A percentile compares a stretch with the other conserved stretches of the same genome.
Evolutionary conservation across 2,113 vertebrate species (phyloP).

Genomic region (Brevimyrus niger): DNA sequence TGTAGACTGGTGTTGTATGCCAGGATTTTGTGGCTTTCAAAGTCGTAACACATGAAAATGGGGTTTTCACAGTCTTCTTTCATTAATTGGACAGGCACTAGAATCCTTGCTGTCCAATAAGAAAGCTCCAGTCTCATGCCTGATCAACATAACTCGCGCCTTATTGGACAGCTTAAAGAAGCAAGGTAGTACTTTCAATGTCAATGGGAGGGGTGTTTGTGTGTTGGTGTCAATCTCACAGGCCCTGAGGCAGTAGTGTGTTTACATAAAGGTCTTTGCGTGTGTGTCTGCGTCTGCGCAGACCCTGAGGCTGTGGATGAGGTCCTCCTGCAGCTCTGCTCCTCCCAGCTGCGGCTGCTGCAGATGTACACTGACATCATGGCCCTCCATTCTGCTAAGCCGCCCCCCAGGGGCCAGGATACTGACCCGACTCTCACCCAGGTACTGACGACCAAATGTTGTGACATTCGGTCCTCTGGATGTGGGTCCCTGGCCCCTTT

Average conservation of each 20-base stretch:
- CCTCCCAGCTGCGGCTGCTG: constrained; percentile 75
- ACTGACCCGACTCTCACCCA: constrained; percentile 27
- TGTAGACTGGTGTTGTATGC: not conserved
- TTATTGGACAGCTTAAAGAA: constrained; percentile 71
- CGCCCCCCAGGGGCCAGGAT: constrained; percentile 13
- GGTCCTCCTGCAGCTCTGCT: constrained; percentile 77
- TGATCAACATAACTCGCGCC: constrained; percentile 69
- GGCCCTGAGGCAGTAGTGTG: not conserved
- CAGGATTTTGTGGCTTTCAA: not conserved
- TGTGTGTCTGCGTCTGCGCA: constrained; percentile 39
- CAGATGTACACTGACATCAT: constrained; percentile 80
- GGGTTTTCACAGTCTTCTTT: not conserved
- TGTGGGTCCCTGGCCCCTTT: not conserved
- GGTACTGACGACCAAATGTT: constrained; percentile 29
- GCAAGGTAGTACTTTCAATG: constrained; percentile 63
- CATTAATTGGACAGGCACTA: constrained; percentile 68
- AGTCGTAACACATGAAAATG: not conserved
- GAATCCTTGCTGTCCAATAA: constrained; percentile 80
- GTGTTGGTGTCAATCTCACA: not conserved
- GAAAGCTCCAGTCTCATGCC: constrained; percentile 71
- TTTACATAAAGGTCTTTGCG: not conserved
- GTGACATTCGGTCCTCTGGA: not conserved
- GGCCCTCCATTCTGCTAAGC: constrained; percentile 60
- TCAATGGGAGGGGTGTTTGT: not conserved
- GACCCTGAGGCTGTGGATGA: constrained; percentile 78